phyloP scores from a whole-genome alignment of 2,888 invertebrate genomes.

The Siphlonurus alternatus region DNA sequence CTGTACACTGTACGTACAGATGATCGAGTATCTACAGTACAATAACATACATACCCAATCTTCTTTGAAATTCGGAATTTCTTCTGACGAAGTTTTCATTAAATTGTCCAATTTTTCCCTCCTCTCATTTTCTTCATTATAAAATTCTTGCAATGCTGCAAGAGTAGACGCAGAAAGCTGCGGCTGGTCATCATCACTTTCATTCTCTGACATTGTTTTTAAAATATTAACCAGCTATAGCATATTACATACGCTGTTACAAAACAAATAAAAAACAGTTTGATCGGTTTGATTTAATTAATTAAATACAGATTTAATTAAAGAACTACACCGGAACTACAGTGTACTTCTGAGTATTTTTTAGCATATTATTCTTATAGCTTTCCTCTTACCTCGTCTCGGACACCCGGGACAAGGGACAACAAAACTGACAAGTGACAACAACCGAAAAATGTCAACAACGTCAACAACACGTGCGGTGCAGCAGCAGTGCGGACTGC shows the following conservation, averaged over 20 bases:
- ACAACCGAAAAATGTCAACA: no score
- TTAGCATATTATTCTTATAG: no score
- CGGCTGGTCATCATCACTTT: slow-evolving; percentile 40
- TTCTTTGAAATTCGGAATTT: slow-evolving; percentile 45
- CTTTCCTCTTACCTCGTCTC: no score
- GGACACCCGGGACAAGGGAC: no score
- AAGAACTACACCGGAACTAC: no score
- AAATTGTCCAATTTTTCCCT: slow-evolving; percentile 34
- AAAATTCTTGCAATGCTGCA: slow-evolving; percentile 59
- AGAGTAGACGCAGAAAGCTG: slow-evolving; percentile 52
- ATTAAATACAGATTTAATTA: no score
- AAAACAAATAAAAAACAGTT: not conserved
- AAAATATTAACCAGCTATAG: no score
- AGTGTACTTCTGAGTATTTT: no score
- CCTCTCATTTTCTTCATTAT: slow-evolving; percentile 46
- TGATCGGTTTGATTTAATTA: no score
- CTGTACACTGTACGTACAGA: not conserved
- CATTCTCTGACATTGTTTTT: slow-evolving; percentile 5
- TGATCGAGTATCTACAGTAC: not conserved
- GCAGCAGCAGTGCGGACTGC: no score
- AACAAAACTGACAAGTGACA: no score
- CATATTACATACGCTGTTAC: not conserved
- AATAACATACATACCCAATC: slow-evolving; percentile 48
- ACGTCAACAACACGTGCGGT: no score
- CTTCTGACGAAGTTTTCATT: slow-evolving; percentile 19